Evolutionary conservation across 2,888 invertebrate genomes (phyloP).

Genomic region (Digitonthophagus gazella): DNA sequence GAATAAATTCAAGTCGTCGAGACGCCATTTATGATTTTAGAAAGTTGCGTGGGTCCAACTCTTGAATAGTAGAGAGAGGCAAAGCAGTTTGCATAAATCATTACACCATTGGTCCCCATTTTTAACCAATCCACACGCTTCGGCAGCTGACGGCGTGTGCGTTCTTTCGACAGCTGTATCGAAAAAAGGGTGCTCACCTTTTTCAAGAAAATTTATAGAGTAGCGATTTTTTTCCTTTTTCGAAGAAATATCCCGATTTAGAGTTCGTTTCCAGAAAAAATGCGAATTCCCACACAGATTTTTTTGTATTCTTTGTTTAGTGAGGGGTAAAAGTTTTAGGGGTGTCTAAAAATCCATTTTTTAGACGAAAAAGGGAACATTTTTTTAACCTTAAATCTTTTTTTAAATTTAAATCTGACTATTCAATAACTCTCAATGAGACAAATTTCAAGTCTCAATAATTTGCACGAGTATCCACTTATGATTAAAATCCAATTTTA

Average conservation of each 20-base stretch:
- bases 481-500: not conserved
- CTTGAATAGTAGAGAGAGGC: not conserved
- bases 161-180: not conserved
- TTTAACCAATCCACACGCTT: constrained; percentile 8
- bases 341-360: not conserved
- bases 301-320: not conserved
- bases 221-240: not conserved
- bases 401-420: no score
- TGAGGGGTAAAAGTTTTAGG: not conserved
- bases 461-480: no score
- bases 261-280: not conserved
- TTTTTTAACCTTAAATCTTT: not conserved
- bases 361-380: not conserved
- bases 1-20: constrained; percentile 9
- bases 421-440: no score
- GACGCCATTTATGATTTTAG: constrained; percentile 14
- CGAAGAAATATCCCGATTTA: not conserved
- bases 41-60: constrained; percentile 13
- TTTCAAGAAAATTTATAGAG: not conserved
- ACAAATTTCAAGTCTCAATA: no score
- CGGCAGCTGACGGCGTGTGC: not conserved
- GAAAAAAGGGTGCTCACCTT: not conserved
- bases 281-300: not conserved
- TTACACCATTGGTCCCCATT: constrained; percentile 12
- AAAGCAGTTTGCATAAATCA: constrained; percentile 7